phyloP scores from a whole-genome alignment of 2,113 vertebrate species.

The Psittacara wagleri region DNA sequence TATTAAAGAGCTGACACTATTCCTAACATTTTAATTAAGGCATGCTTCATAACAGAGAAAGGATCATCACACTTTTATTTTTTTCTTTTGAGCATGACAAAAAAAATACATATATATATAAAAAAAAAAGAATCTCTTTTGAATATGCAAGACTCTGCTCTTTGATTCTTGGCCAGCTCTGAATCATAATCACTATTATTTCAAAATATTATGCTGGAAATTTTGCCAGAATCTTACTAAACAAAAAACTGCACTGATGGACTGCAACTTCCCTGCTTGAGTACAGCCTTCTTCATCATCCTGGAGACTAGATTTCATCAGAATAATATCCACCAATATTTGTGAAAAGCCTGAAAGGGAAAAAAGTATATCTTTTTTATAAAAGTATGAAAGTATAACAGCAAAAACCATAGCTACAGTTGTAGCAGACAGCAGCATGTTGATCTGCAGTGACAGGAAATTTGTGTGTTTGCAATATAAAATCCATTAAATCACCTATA shows the following conservation, averaged over 20 bases:
- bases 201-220: conserved; percentile 36
- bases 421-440: neutral
- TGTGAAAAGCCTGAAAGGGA: neutral
- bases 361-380: neutral
- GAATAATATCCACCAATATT: neutral
- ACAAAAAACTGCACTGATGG: neutral
- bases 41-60: neutral
- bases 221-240: neutral
- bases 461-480: neutral
- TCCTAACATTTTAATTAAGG: neutral
- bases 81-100: neutral
- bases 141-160: neutral
- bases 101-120: neutral
- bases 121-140: neutral
- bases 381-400: neutral
- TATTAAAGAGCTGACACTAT: neutral
- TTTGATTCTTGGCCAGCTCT: neutral
- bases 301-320: neutral
- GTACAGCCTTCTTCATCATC: neutral
- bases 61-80: accelerated
- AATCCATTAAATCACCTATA: neutral
- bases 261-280: neutral
- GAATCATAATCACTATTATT: conserved; percentile 15
- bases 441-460: neutral
- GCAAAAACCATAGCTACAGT: neutral